A percentile compares a stretch with the other conserved stretches of the same genome.
These are phyloP conservation scores for Haliclona indistincta DNA, from an alignment of 37 sponge, comb jelly and placozoan genomes.

Conservation along the genomic window DNA sequence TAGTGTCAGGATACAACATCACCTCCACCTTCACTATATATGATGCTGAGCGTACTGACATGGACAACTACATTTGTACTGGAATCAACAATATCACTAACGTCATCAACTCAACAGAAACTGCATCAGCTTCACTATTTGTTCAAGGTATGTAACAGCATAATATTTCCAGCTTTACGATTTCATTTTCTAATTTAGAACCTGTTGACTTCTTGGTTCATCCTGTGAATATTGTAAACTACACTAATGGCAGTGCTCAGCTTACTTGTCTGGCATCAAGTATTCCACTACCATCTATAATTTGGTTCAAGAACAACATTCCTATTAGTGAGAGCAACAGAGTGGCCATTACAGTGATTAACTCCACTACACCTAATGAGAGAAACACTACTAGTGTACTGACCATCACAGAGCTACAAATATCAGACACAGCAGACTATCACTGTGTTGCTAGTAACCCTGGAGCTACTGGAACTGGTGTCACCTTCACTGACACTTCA, in stretches of 20 bases:
- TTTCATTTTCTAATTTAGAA: too few relatives aligned
- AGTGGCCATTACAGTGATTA: not conserved
- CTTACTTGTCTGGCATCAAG: not conserved
- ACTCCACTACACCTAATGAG: not conserved
- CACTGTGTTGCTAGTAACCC: conserved; percentile 1
- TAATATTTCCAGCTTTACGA: too few relatives aligned
- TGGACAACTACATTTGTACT: not conserved
- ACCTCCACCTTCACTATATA: not conserved
- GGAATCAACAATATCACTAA: conserved; percentile 3
- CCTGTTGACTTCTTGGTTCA: not conserved
- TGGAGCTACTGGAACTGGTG: not conserved
- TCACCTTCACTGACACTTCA: not conserved
- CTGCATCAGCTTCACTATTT: not conserved
- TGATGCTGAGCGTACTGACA: not conserved
- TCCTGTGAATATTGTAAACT: not conserved
- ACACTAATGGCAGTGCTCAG: not conserved
- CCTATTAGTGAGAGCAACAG: not conserved
- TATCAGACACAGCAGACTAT: conserved; percentile 4
- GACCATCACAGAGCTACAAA: not conserved
- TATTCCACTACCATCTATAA: not conserved
- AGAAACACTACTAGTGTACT: conserved; percentile 8
- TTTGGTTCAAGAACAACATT: conserved; percentile 2
- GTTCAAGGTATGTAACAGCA: conserved; percentile 8
- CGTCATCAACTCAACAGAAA: not conserved
- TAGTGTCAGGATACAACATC: not conserved